A percentile compares a stretch with the other conserved stretches of the same genome.
Evolutionary conservation across 2,113 vertebrate species (phyloP).

Genomic region (Oryzias celebensis): DNA sequence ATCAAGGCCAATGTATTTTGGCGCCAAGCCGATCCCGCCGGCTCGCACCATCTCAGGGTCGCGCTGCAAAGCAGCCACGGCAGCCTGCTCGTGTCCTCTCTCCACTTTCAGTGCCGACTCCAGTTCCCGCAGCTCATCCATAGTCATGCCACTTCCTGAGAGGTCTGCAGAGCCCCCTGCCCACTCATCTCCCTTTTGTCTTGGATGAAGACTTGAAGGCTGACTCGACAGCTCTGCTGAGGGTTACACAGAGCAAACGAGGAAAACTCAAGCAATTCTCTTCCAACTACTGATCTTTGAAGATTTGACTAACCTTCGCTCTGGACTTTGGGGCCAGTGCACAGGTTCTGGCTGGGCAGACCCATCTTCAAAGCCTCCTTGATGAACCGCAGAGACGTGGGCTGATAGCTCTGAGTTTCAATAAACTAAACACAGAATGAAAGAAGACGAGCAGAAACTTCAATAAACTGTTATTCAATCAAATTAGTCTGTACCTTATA

Average conservation of each 20-base stretch:
- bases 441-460: neutral
- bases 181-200: constrained; percentile 61
- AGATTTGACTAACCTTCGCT: constrained; percentile 54
- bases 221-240: constrained; percentile 60
- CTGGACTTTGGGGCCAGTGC: constrained; percentile 44
- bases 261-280: neutral
- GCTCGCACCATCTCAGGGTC: constrained; percentile 15
- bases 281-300: constrained; percentile 6
- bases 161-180: constrained; percentile 57
- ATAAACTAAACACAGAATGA: constrained; percentile 48
- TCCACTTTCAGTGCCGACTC: constrained; percentile 76
- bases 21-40: constrained; percentile 36
- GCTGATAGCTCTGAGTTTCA: constrained; percentile 72
- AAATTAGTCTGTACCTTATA: too few species aligned
- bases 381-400: constrained; percentile 75
- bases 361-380: constrained; percentile 79
- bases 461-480: too few species aligned
- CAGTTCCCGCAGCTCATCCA: constrained; percentile 73
- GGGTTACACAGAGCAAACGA: constrained; percentile 6
- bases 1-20: constrained; percentile 80
- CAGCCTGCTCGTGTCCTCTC: constrained; percentile 65
- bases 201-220: constrained; percentile 35
- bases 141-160: constrained; percentile 62
- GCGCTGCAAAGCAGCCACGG: constrained; percentile 37
- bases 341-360: constrained; percentile 56